phyloP scores from a whole-genome alignment of 1,140 invertebrate genomes.

The Gonioctena quinquepunctata region DNA sequence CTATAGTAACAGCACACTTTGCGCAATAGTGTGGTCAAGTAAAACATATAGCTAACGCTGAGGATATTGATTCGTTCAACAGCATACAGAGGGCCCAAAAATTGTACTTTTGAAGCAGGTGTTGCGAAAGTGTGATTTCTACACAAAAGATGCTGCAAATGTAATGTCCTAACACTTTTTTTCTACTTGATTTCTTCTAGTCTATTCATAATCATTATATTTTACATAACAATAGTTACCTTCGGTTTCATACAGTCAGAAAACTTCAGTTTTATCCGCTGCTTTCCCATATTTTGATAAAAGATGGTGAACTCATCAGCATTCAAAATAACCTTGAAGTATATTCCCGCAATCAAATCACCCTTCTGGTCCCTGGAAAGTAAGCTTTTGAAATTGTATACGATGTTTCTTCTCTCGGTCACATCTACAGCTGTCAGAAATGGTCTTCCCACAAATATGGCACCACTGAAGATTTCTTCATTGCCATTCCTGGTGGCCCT shows the following conservation, averaged over 20 bases:
- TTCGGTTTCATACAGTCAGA: constrained; percentile 66
- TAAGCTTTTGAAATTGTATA: constrained; percentile 85
- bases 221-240: constrained; percentile 59
- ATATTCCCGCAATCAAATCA: constrained; percentile 78
- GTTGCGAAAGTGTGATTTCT: too few species aligned
- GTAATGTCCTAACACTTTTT: not conserved
- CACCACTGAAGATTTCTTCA: constrained; percentile 61
- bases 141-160: too few species aligned
- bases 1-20: too few species aligned
- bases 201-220: not conserved
- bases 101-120: too few species aligned
- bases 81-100: too few species aligned
- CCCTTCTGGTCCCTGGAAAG: constrained; percentile 80
- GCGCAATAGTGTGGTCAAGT: too few species aligned
- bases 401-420: constrained; percentile 85
- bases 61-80: too few species aligned
- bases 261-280: constrained; percentile 72
- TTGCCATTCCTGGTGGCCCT: constrained; percentile 67
- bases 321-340: constrained; percentile 72
- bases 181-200: not conserved
- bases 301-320: constrained; percentile 77
- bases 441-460: constrained; percentile 77
- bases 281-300: constrained; percentile 70
- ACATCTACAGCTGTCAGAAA: constrained; percentile 82
- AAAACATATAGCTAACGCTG: too few species aligned